Percentiles rank a stretch among this genome's conserved stretches.
These are phyloP conservation scores for Tyria jacobaeae DNA, from an alignment of 2,888 invertebrate genomes.

Conservation along the genomic window DNA sequence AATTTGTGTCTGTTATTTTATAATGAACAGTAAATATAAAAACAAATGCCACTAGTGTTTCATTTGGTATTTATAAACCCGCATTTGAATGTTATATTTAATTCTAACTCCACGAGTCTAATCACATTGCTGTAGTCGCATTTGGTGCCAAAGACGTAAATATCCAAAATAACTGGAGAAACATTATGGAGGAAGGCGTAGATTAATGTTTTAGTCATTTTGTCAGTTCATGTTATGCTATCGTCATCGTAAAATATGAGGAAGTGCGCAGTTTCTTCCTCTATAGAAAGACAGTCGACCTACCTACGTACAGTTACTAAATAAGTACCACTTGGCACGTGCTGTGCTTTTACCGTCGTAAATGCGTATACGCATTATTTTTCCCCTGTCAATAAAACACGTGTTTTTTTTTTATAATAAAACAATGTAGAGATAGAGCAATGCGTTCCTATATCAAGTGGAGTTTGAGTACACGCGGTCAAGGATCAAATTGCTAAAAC, in stretches of 20 bases:
- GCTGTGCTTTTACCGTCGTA: constrained; percentile 63
- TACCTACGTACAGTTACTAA: constrained; percentile 36
- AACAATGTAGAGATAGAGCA: constrained; percentile 7
- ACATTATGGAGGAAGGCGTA: constrained; percentile 66
- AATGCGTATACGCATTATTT: constrained; percentile 56
- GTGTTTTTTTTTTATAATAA: constrained; percentile 50
- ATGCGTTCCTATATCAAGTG: background rate
- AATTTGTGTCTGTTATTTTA: constrained; percentile 5
- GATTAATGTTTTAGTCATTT: constrained; percentile 62
- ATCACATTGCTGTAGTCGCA: constrained; percentile 47
- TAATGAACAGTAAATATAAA: constrained; percentile 16
- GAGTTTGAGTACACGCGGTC: background rate
- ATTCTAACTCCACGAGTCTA: constrained; percentile 56
- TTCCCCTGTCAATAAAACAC: constrained; percentile 65
- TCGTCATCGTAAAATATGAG: constrained; percentile 63
- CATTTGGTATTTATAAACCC: constrained; percentile 30
- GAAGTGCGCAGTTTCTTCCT: constrained; percentile 76
- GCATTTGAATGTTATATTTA: constrained; percentile 46
- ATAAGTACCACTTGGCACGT: constrained; percentile 70
- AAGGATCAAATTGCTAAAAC: too few relatives aligned
- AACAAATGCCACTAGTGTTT: constrained; percentile 11
- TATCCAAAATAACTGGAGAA: constrained; percentile 75
- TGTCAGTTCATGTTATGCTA: constrained; percentile 49
- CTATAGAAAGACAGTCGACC: constrained; percentile 48
- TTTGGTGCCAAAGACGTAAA: constrained; percentile 78